A percentile compares a stretch with the other conserved stretches of the same genome.
phyloP scores from a whole-genome alignment of 2,888 invertebrate species.

The Oscheius myriophilus region DNA sequence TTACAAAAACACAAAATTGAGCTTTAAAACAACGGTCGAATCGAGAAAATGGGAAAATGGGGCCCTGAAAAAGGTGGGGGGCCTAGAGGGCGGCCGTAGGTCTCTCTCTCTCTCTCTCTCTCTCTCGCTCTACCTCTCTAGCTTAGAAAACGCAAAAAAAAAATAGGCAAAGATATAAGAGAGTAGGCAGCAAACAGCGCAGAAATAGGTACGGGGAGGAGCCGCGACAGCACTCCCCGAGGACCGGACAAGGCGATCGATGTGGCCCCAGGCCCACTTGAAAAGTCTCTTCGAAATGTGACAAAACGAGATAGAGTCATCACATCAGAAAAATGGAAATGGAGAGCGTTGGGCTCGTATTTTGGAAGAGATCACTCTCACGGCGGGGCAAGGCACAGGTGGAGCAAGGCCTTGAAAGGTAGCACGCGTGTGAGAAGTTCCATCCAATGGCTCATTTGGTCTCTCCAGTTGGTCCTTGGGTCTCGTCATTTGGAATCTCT shows the following conservation, averaged over 20 bases:
- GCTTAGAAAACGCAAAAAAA: background rate
- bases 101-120: background rate
- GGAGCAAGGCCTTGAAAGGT: slow-evolving; percentile 9
- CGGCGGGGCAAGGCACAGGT: slow-evolving; percentile 10
- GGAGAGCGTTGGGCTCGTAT: background rate
- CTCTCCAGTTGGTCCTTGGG: background rate
- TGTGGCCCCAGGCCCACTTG: slow-evolving; percentile 24
- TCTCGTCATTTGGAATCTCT: background rate
- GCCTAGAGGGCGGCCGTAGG: background rate
- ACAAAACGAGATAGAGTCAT: slow-evolving; percentile 10
- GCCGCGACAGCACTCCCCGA: slow-evolving; percentile 25
- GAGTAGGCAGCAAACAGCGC: no score
- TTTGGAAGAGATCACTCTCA: slow-evolving; percentile 7
- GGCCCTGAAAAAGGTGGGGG: background rate
- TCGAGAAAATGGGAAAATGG: no score
- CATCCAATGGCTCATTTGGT: slow-evolving; percentile 2
- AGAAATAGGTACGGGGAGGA: slow-evolving; percentile 24
- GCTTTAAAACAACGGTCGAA: no score
- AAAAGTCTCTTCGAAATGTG: slow-evolving; percentile 21
- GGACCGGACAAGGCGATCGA: slow-evolving; percentile 22
- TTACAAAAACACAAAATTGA: background rate
- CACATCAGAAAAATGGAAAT: slow-evolving; percentile 2
- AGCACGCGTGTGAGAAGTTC: background rate
- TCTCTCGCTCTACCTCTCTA: background rate
- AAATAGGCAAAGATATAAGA: background rate